Conservation (phyloP, 1,140 invertebrate species). For the Tigriopus japonicus region DNA sequence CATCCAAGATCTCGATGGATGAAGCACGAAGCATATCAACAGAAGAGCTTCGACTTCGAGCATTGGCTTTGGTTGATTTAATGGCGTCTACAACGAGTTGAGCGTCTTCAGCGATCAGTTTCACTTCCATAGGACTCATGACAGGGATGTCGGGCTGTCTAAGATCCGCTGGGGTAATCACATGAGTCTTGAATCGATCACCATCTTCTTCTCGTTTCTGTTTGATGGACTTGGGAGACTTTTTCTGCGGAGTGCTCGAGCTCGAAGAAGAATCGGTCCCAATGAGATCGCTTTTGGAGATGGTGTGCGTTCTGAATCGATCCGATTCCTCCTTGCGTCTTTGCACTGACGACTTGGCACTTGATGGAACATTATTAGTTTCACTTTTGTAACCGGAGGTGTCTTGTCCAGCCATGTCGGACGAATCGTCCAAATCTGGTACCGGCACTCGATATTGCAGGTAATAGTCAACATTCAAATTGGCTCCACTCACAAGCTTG, state of each 20-base stretch:
- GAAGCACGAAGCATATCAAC: neutral
- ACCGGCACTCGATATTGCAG: neutral
- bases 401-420: neutral
- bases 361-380: neutral
- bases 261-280: neutral
- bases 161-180: neutral
- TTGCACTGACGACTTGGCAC: neutral
- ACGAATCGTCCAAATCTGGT: neutral
- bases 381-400: conserved; percentile 5
- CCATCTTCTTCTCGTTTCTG: conserved; percentile 7
- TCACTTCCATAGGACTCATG: neutral
- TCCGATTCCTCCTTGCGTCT: conserved; percentile 7
- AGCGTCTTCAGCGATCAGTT: neutral
- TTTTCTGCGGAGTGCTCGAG: neutral
- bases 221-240: neutral
- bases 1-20: neutral
- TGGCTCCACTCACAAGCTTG: neutral
- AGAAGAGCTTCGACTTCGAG: neutral
- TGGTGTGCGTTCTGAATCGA: conserved; percentile 5
- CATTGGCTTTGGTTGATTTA: neutral
- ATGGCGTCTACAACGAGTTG: neutral
- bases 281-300: neutral
- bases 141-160: neutral
- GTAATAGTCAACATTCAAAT: neutral
- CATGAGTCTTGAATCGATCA: conserved; percentile 3